Percentiles rank a stretch among this genome's conserved stretches.
phyloP scores from a whole-genome alignment of 1,140 invertebrate species.

The Drosophila ambigua region DNA sequence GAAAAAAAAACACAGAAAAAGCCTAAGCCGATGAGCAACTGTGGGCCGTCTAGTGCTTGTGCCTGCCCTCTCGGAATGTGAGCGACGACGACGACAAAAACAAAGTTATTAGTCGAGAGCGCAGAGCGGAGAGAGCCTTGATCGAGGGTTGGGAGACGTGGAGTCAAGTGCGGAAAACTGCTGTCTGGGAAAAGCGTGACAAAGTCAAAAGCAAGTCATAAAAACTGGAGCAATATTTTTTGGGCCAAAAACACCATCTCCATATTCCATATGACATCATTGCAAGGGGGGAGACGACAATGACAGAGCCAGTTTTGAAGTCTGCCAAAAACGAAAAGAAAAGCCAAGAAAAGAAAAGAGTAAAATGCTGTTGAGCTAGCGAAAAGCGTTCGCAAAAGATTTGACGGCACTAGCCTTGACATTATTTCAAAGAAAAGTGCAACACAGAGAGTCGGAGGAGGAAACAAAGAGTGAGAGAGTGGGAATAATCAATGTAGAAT shows the following conservation, averaged over 20 bases:
- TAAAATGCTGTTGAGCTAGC: conserved; percentile 24
- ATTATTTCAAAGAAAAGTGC: conserved; percentile 34
- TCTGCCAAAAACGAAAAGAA: conserved; percentile 14
- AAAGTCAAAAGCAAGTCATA: conserved; percentile 48
- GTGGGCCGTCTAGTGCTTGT: too few relatives aligned
- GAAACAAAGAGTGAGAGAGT: too few relatives aligned
- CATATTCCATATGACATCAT: conserved; percentile 57
- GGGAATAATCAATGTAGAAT: too few relatives aligned
- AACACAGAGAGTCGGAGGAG: conserved; percentile 10
- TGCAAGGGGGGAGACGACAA: conserved; percentile 34
- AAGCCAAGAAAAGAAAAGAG: conserved; percentile 4
- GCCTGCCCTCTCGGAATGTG: conserved; percentile 30
- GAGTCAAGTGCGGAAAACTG: conserved; percentile 41
- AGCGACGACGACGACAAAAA: conserved; percentile 18
- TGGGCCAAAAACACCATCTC: conserved; percentile 1
- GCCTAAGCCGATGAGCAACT: conserved; percentile 43
- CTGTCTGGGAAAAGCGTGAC: conserved; percentile 58
- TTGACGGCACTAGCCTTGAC: conserved; percentile 35
- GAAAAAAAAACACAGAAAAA: conserved; percentile 30
- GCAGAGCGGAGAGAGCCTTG: conserved; percentile 11
- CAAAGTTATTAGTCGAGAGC: conserved; percentile 34
- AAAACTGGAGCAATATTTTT: conserved; percentile 53
- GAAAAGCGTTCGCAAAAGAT: conserved; percentile 22
- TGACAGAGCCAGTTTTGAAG: conserved; percentile 29
- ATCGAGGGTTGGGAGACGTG: conserved; percentile 24